Percentiles rank a stretch among this genome's conserved stretches.
These are phyloP conservation scores for Ophion costatus DNA, from an alignment of 2,888 invertebrate genomes.

Conservation along the genomic window DNA sequence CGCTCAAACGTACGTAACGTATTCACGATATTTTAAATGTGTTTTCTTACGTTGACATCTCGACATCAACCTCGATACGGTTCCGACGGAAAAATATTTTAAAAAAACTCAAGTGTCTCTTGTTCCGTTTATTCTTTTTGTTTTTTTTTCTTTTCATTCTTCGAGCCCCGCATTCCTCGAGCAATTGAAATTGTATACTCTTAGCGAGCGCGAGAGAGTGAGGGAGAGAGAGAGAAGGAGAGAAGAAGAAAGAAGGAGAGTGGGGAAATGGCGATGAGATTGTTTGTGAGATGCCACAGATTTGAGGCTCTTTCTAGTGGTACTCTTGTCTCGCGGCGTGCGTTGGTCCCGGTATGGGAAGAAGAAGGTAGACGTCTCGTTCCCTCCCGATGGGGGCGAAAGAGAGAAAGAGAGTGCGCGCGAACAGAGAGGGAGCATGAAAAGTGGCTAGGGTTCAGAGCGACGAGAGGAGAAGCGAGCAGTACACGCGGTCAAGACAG, in stretches of 20 bases:
- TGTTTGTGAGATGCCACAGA: constrained; percentile 55
- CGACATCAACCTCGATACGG: not conserved
- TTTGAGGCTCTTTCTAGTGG: constrained; percentile 63
- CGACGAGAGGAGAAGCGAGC: constrained; percentile 50
- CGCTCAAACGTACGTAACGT: not conserved
- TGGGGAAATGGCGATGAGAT: constrained; percentile 38
- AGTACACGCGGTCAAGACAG: constrained; percentile 42
- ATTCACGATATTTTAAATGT: not conserved
- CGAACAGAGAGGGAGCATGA: constrained; percentile 60
- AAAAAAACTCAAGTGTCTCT: constrained; percentile 10
- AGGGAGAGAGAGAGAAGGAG: constrained; percentile 32
- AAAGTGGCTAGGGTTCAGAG: constrained; percentile 64
- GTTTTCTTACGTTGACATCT: not conserved
- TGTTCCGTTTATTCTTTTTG: not conserved
- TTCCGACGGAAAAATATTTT: not conserved
- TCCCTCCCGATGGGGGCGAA: constrained; percentile 39
- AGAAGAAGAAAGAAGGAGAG: constrained; percentile 4
- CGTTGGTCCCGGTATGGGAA: constrained; percentile 51
- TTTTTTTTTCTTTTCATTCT: not conserved
- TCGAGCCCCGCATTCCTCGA: not conserved
- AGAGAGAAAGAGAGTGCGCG: constrained; percentile 61
- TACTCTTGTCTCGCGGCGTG: constrained; percentile 34
- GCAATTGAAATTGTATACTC: constrained; percentile 34
- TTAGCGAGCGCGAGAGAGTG: constrained; percentile 61
- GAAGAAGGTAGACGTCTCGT: constrained; percentile 60